Base-by-base conservation (phyloP, 2,797 vertebrate genomes). In the Paguma larvata region DNA sequence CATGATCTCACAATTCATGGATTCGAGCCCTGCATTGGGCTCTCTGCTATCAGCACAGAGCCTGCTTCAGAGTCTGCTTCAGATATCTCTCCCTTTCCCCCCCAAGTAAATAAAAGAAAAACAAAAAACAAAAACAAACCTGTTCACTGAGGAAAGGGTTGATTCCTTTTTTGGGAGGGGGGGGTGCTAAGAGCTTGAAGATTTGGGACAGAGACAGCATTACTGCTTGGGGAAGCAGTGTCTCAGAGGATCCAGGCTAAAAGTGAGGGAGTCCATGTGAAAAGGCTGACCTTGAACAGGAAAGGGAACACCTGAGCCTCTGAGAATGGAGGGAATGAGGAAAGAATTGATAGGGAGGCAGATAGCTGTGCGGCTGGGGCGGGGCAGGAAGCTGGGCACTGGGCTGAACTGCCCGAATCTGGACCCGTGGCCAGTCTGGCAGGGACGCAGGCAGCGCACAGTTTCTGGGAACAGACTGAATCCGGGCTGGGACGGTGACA, bases 301-400 rank as follows among this genome's bases (percentile, higher is more conserved):
- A 85, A 87, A 78, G 44, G 34, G 62, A 56, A 68, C 34, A 59
- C 14, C 73, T 65, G 73, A 38, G 23, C 19, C 78, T 48, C 51
- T 4, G 32, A 78, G 87, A 82, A 80, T 38, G 65, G 62, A 72
- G 75, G 62, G 94, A 94, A 95, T 65, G 73, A 70, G 86, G 94
- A 79, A 53, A 84, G 63, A 56, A 12, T 1, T 15, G 80, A 41
- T 51, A 21, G 46, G 30, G 12, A 72, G 21, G 51, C 0, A 91
- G 82, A 89, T 18, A 53, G 19, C 44, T 4, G 10, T 25, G 51
- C 41, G 48, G 84, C 0, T 2, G 18, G 0, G n/a, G 91, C 0
- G 0, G 70, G 59, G 84, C 72, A 78, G 93, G 73, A 77, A 88
- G 70, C 4, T 15, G 73, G 78, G 70, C 25, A 3, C 44, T 38